These are phyloP conservation scores for Cephus rjabovi DNA, from an alignment of 2,888 invertebrate species.

Conservation along the genomic window DNA sequence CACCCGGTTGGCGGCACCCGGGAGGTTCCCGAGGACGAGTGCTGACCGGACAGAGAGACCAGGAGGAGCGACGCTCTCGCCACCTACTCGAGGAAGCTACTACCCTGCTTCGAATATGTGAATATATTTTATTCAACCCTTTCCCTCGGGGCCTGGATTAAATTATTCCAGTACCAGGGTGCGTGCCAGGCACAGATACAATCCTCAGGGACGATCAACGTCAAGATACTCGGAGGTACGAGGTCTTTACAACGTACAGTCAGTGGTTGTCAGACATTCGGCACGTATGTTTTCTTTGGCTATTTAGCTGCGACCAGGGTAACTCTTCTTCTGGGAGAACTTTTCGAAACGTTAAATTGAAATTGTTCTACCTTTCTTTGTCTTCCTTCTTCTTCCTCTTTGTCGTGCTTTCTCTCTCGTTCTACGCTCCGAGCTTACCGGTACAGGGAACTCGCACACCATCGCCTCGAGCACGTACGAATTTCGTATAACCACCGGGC, in stretches of 20 bases:
- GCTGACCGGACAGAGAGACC: slow-evolving; percentile 12
- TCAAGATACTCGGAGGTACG: no score
- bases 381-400: no score
- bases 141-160: slow-evolving; percentile 59
- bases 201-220: no score
- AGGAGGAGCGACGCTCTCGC: slow-evolving; percentile 11
- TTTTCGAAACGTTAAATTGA: no score
- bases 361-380: no score
- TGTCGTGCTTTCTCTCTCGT: no score
- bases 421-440: slow-evolving; percentile 23
- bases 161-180: slow-evolving; percentile 53
- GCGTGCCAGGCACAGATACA: slow-evolving; percentile 6
- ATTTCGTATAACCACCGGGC: slow-evolving; percentile 53
- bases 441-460: slow-evolving; percentile 30
- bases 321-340: no score
- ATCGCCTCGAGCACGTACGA: slow-evolving; percentile 32
- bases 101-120: slow-evolving; percentile 65
- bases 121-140: slow-evolving; percentile 68
- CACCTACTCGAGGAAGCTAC: slow-evolving; percentile 52
- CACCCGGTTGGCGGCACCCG: slow-evolving; percentile 6
- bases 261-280: no score
- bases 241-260: no score
- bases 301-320: no score
- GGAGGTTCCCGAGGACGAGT: slow-evolving; percentile 13
- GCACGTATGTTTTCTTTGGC: no score